Base-by-base conservation (phyloP, 2,113 vertebrate genomes). In the Ceyx melanurus region DNA sequence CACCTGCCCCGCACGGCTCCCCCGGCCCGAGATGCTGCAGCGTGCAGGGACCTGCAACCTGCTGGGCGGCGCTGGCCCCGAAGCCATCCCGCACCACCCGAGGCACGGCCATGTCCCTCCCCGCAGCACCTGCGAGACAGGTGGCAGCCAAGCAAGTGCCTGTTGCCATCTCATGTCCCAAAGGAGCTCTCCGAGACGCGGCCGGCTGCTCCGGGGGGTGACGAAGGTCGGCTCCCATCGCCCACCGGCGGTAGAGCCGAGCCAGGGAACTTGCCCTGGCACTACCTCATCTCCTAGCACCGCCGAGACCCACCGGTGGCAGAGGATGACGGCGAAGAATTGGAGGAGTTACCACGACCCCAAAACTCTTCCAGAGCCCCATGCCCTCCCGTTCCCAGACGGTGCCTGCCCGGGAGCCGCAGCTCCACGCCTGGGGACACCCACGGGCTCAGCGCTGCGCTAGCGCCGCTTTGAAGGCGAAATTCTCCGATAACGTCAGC, bases 41-140 rank as follows among this genome's bases (percentile, higher is more conserved):
- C 17, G 1, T 1, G 11, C 9, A 10, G 40, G 15, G 33, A n/a
- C 48, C 48, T 0, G 42, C 17, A 1, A 8, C n/a, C 29, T 9
- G 6, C 45, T 8, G 28, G 13, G 26, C 45, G 19, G 46, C 5
- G 9, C 26, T 12, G 22, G 21, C 13, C 61, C 33, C 17, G 3
- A 7, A 31, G 46, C 45, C 7, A 2, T 15, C n/a, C 45, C 1
- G 22, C 46, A 5, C 28, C 5, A 11, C 35, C 29, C 15, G 8
- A 33, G 10, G 13, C 29, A 2, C 0, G 31, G n/a, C 75, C 11
- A 1, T 3, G 21, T 8, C 62, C 1, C 21, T 7, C 11, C 42
- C 72, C 73, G 15, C n/a, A 26, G 84, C 46, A 81, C 56, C 84
- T 53, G 89, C 42, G 1, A 6, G 42, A 5, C 89, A 65, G 86